These are phyloP conservation scores for Hyperoodon ampullatus DNA, from an alignment of 2,113 vertebrate species.

Conservation along the genomic window DNA sequence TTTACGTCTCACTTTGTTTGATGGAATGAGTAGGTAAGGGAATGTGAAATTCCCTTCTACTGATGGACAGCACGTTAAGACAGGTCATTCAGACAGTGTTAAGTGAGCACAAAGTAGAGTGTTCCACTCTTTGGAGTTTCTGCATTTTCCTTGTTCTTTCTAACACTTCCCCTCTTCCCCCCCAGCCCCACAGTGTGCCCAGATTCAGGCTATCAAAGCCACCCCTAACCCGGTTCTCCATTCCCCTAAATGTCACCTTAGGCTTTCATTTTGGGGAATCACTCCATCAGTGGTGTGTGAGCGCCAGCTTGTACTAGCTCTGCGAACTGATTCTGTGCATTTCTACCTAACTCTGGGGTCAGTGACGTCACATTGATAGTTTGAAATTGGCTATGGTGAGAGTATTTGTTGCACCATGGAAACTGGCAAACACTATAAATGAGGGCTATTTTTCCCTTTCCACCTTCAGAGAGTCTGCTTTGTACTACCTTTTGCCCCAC, in stretches of 20 bases:
- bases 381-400: background rate
- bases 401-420: background rate
- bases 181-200: background rate
- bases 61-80: background rate
- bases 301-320: background rate
- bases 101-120: background rate
- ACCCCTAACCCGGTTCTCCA: accelerated
- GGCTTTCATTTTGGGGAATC: background rate
- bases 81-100: background rate
- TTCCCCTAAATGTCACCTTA: background rate
- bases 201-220: background rate
- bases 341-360: background rate
- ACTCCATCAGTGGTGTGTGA: background rate
- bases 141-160: background rate
- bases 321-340: background rate
- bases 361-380: background rate
- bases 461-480: background rate
- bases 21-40: background rate
- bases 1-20: background rate
- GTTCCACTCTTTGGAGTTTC: background rate
- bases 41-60: background rate
- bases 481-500: background rate
- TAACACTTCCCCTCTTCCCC: background rate
- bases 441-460: accelerated
- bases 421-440: background rate